A percentile compares a stretch with the other conserved stretches of the same genome.
These are phyloP conservation scores for Eptesicus fuscus DNA, from an alignment of 2,113 vertebrate species.

Conservation along the genomic window DNA sequence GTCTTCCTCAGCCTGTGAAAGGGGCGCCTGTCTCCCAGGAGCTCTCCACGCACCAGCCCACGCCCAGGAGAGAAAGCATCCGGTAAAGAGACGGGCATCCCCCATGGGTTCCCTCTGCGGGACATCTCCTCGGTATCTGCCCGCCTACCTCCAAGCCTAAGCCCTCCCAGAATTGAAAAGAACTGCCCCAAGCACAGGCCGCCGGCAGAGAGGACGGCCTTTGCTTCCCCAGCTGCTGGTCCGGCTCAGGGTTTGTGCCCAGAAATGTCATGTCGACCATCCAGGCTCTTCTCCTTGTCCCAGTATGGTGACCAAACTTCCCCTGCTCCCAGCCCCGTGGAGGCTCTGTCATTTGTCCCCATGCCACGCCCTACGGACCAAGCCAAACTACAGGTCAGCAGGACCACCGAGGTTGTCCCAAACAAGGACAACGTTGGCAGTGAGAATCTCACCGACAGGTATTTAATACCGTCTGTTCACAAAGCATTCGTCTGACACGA, in stretches of 20 bases:
- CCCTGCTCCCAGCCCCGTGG: accelerated
- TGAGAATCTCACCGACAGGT: not conserved
- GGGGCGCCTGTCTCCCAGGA: not conserved
- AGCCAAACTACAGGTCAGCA: not conserved
- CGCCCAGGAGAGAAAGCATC: not conserved
- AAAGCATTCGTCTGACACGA: not conserved
- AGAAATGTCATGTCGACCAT: not conserved
- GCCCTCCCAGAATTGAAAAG: not conserved
- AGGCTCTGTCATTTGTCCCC: not conserved
- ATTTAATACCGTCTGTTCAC: not conserved
- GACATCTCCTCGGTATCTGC: not conserved
- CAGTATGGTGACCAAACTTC: not conserved
- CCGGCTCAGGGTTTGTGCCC: not conserved
- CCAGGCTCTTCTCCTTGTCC: not conserved
- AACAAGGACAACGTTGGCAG: not conserved
- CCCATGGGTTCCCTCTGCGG: not conserved
- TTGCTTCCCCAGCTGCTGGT: not conserved
- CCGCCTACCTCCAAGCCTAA: not conserved
- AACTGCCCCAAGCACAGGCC: not conserved
- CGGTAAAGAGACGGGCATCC: not conserved
- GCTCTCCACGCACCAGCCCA: not conserved
- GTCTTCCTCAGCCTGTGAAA: not conserved
- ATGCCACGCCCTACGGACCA: not conserved
- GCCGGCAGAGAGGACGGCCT: not conserved
- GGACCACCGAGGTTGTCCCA: not conserved